Conservation (phyloP, 2,113 vertebrate species). For the Tetraodon nigroviridis region DNA sequence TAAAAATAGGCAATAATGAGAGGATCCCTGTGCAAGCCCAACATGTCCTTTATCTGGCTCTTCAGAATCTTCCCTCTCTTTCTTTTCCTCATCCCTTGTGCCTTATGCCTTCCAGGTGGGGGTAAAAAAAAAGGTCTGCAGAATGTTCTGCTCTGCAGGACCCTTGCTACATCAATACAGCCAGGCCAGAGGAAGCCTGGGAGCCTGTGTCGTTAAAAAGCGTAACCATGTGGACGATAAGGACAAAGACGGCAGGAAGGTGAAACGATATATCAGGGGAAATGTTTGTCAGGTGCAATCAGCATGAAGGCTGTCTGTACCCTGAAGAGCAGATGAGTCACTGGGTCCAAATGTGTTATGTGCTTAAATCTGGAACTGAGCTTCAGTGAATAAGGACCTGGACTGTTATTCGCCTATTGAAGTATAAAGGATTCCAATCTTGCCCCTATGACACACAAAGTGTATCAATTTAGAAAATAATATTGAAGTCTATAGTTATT, state of each 20-base stretch:
- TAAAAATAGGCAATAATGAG: slow-evolving; percentile 50
- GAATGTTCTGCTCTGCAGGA: slow-evolving; percentile 57
- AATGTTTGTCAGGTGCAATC: slow-evolving; percentile 69
- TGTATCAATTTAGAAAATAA: no score
- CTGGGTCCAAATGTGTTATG: background rate
- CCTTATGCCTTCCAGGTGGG: slow-evolving; percentile 33
- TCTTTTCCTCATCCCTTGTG: background rate
- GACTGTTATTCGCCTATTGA: no score
- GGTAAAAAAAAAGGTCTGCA: slow-evolving; percentile 10
- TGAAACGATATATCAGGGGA: slow-evolving; percentile 47
- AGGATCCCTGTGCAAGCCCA: slow-evolving; percentile 37
- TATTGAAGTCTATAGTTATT: no score
- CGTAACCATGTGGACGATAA: slow-evolving; percentile 69
- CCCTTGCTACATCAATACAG: slow-evolving; percentile 56
- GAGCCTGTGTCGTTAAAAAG: slow-evolving; percentile 69
- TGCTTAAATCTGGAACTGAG: no score
- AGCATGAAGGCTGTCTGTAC: slow-evolving; percentile 54
- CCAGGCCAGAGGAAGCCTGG: slow-evolving; percentile 58
- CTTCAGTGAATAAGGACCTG: no score
- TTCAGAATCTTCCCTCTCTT: slow-evolving; percentile 4
- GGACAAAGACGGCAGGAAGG: slow-evolving; percentile 46
- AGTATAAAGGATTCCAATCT: no score
- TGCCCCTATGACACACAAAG: no score
- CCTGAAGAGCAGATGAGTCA: background rate
- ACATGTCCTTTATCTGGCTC: slow-evolving; percentile 25